phyloP scores from a whole-genome alignment of 2,113 vertebrate genomes.

The Turnix velox region DNA sequence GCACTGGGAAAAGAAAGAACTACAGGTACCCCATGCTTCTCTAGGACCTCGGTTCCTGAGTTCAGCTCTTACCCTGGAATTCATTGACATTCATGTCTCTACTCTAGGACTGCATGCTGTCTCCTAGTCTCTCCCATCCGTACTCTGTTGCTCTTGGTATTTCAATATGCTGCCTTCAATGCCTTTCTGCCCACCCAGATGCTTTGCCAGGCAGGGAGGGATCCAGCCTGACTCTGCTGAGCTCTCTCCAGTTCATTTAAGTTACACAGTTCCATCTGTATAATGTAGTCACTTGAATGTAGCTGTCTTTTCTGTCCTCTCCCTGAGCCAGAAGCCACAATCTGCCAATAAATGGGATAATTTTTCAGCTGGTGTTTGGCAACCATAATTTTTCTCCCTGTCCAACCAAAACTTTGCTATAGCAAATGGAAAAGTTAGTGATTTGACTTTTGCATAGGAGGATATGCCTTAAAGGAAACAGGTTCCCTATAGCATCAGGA shows the following conservation, averaged over 20 bases:
- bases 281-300: slow-evolving; percentile 51
- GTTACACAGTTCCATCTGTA: slow-evolving; percentile 51
- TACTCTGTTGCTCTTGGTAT: slow-evolving; percentile 20
- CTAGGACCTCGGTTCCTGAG: neutral
- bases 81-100: neutral
- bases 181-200: slow-evolving; percentile 17
- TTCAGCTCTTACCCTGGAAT: neutral
- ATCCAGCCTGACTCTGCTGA: neutral
- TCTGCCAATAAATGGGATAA: slow-evolving; percentile 59
- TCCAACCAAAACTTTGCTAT: slow-evolving; percentile 36
- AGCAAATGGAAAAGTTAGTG: slow-evolving; percentile 54
- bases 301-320: slow-evolving; percentile 60
- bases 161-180: neutral
- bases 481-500: slow-evolving; percentile 38
- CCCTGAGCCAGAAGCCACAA: slow-evolving; percentile 33
- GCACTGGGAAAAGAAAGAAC: neutral
- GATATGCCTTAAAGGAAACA: slow-evolving; percentile 49
- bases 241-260: slow-evolving; percentile 56
- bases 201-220: neutral
- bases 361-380: slow-evolving; percentile 61
- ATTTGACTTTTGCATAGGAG: slow-evolving; percentile 40
- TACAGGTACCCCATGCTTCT: neutral
- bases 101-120: neutral
- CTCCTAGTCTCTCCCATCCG: neutral
- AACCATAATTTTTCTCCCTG: slow-evolving; percentile 43